Conservation (phyloP, 2,113 vertebrate genomes). For the Malurus elegans region DNA sequence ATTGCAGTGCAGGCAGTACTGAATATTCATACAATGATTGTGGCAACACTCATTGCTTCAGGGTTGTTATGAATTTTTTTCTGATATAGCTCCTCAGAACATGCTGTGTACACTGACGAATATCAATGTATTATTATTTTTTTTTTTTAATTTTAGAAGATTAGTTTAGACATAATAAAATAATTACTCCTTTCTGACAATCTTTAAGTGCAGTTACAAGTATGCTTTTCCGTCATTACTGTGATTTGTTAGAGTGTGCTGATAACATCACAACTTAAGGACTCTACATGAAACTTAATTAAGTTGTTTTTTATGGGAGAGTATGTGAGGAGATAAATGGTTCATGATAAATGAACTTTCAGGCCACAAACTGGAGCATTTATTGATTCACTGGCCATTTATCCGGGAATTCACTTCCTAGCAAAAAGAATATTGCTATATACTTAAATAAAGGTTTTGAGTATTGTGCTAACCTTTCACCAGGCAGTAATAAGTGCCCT, state of each 20-base stretch:
- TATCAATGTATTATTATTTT: neutral
- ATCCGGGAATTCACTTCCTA: neutral
- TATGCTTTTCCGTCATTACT: neutral
- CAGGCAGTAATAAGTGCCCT: neutral
- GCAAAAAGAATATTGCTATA: constrained; percentile 10
- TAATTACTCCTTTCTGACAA: neutral
- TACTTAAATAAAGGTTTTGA: constrained; percentile 6
- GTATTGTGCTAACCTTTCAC: constrained; percentile 24
- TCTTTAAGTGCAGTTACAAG: neutral
- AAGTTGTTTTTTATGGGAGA: neutral
- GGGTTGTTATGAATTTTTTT: neutral
- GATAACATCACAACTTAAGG: neutral
- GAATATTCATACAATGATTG: neutral
- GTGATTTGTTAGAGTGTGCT: neutral
- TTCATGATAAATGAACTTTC: constrained; percentile 31
- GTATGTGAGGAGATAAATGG: constrained; percentile 2
- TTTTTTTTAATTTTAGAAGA: neutral
- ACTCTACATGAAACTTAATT: constrained; percentile 36
- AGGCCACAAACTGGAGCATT: neutral
- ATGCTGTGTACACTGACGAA: neutral
- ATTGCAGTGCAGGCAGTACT: neutral
- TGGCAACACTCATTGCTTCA: neutral
- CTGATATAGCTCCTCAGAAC: neutral
- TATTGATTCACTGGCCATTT: constrained; percentile 46
- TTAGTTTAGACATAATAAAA: neutral